Evolutionary conservation across 2,113 vertebrate genomes (phyloP).

Genomic region (Theropithecus gelada): DNA sequence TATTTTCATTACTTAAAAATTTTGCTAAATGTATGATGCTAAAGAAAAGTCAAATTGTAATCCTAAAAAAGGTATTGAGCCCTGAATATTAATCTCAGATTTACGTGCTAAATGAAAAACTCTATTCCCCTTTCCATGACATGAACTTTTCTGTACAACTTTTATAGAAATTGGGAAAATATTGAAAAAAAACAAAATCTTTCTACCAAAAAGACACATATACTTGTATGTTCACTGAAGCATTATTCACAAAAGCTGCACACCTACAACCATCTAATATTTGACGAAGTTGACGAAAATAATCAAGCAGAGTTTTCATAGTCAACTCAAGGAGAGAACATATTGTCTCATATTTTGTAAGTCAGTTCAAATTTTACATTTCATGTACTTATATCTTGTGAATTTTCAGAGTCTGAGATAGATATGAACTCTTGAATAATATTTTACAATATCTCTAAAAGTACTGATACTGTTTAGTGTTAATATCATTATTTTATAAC

Average conservation of each 20-base stretch:
- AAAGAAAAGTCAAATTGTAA: conserved; percentile 54
- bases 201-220: too few relatives aligned
- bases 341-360: not conserved
- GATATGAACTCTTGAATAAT: not conserved
- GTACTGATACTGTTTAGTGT: not conserved
- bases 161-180: not conserved
- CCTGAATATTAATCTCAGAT: conserved; percentile 73
- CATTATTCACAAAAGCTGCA: too few relatives aligned
- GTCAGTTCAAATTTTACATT: conserved; percentile 33
- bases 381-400: conserved; percentile 38
- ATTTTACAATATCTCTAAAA: not conserved
- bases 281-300: too few relatives aligned
- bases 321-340: not conserved
- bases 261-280: too few relatives aligned
- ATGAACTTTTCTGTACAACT: conserved; percentile 14
- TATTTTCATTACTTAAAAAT: conserved; percentile 57
- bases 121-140: conserved; percentile 21
- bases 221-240: too few relatives aligned
- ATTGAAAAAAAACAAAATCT: too few relatives aligned
- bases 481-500: not conserved
- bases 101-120: conserved; percentile 69
- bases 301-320: conserved; percentile 16
- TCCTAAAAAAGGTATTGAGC: conserved; percentile 72
- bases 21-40: conserved; percentile 68
- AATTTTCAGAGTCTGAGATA: not conserved